These are phyloP conservation scores for Gorsachius magnificus DNA, from an alignment of 2,797 vertebrate species.

Conservation along the genomic window DNA sequence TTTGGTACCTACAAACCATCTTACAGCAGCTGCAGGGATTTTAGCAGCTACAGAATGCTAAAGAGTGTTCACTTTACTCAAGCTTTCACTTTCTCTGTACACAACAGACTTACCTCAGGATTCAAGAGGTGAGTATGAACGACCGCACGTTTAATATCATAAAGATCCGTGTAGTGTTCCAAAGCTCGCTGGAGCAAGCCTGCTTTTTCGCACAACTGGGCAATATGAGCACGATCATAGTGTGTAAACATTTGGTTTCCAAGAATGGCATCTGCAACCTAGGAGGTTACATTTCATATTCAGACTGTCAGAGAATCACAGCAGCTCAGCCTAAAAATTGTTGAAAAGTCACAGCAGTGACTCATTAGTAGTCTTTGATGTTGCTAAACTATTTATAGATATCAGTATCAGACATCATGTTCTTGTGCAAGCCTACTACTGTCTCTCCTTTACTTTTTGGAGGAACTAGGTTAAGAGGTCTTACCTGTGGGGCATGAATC, in stretches of 20 bases:
- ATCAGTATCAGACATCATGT: neutral
- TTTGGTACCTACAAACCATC: neutral
- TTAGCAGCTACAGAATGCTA: neutral
- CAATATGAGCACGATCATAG: constrained; percentile 89
- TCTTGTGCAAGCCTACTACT: neutral
- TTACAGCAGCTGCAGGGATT: neutral
- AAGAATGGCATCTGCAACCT: constrained; percentile 94
- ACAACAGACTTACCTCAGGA: constrained; percentile 82
- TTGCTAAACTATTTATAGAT: neutral
- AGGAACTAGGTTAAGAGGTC: neutral
- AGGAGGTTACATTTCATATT: neutral
- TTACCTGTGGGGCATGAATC: constrained; percentile 90
- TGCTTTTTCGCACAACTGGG: constrained; percentile 93
- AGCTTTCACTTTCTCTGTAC: neutral
- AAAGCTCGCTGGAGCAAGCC: constrained; percentile 90
- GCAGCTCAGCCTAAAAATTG: neutral
- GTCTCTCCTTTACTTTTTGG: neutral
- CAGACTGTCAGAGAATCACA: neutral
- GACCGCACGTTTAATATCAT: constrained; percentile 89
- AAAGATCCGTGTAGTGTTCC: constrained; percentile 90
- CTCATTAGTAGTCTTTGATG: neutral
- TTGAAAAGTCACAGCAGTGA: neutral
- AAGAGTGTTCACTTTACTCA: neutral
- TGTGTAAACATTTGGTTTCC: constrained; percentile 96
- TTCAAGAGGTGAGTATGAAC: constrained; percentile 91